Base-by-base conservation (phyloP, 2,888 invertebrate genomes). In the Ceraclea dissimilis region DNA sequence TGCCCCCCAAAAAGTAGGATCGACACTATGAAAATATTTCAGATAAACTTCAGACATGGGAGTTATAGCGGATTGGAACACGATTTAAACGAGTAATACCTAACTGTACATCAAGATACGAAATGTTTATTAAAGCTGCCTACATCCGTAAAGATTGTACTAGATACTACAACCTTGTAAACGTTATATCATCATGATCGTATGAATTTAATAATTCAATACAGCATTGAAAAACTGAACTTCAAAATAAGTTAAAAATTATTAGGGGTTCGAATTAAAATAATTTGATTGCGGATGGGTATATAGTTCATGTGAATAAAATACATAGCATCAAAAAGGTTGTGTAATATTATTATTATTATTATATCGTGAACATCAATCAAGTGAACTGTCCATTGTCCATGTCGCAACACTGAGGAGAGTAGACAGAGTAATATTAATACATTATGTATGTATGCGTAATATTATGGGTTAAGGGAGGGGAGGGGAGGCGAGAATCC, bases 1-100 rank as follows among this genome's bases (percentile, higher is more conserved):
- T 61, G 52, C 57, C 59, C 59, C 59, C 53, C 46, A 33, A 54
- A 58, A 58, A 51, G 54, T 21, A 34, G 54, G 54, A 59, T 58
- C 60, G 58, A 60, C 58, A 58, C 26, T 26, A 31, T 52, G 49
- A 47, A 47, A 19, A 47, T 47, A 47, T 19, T 47, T 19, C 13
- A 47, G 18, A 17, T 47, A 47, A 39, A 39, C 39, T 39, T 39
- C 39, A 13, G 39, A 39, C 39, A 39, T n/a, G 39, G 8, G 13
- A 39, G 39, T 39, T 39, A 39, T 39, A 39, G 16, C 4, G 39
- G 39, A 39, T 39, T n/a, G 39, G 16, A n/a, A 39, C 16, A 16
- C 39, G 13, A 39, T 39, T 39, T 39, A 39, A 39, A 16, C 39
- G 4, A 13, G 8, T 13, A 8, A 39, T n/a, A n/a, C n/a, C n/a